phyloP scores from a whole-genome alignment of 2,113 vertebrate species.

The Anguilla rostrata region DNA sequence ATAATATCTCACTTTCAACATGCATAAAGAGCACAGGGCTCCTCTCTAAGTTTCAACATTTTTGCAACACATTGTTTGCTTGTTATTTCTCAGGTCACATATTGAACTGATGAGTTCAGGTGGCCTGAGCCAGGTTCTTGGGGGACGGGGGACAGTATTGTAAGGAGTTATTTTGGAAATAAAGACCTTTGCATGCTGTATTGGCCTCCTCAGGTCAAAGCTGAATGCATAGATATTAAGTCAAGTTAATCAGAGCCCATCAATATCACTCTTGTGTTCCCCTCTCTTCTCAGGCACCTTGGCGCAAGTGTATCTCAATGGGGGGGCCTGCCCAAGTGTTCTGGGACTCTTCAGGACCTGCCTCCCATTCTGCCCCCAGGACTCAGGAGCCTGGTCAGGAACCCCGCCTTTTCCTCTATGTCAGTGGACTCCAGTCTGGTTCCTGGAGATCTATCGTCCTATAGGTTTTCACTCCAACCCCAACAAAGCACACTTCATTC shows the following conservation, averaged over 20 bases:
- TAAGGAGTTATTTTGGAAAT: too few relatives aligned
- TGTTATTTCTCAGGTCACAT: background rate
- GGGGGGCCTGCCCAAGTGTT: conserved; percentile 95
- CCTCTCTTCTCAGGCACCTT: conserved; percentile 67
- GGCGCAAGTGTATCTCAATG: conserved; percentile 84
- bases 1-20: background rate
- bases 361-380: conserved; percentile 82
- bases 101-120: background rate
- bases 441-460: too few relatives aligned
- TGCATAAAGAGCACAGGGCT: background rate
- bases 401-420: conserved; percentile 58
- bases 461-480: too few relatives aligned
- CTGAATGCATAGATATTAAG: too few relatives aligned
- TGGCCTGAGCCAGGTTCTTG: background rate
- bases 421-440: conserved; percentile 57
- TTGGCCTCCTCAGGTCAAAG: background rate
- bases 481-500: too few relatives aligned
- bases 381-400: conserved; percentile 66
- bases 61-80: background rate
- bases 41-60: too few relatives aligned
- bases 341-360: conserved; percentile 84
- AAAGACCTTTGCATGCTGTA: background rate
- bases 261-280: too few relatives aligned
- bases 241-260: too few relatives aligned
- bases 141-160: background rate